Evolutionary conservation across 2,888 invertebrate species (phyloP).

Genomic region (Drosophila kuntzei): DNA sequence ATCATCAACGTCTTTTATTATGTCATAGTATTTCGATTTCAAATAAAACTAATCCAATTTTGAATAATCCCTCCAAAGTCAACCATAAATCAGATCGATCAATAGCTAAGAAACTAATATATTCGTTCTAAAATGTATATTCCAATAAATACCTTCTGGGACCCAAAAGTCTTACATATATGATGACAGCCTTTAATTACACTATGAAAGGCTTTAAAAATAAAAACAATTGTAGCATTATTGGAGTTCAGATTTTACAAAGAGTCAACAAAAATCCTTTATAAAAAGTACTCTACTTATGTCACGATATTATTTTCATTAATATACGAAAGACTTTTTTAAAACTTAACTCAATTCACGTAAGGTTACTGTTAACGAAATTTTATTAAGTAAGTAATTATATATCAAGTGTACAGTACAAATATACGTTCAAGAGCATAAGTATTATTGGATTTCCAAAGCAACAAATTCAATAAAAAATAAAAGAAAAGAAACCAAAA

Average conservation of each 20-base stretch:
- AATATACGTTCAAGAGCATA: conserved; percentile 23
- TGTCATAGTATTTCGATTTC: not conserved
- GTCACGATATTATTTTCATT: no score
- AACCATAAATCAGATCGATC: no score
- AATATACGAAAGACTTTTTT: no score
- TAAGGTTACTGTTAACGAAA: not conserved
- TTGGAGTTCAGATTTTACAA: no score
- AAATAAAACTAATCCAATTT: not conserved
- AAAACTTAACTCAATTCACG: no score
- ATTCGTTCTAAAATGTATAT: not conserved
- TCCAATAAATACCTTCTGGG: no score
- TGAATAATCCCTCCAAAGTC: not conserved
- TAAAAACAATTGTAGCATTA: no score
- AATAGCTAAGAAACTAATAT: not conserved
- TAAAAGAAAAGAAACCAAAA: not conserved
- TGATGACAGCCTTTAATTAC: no score
- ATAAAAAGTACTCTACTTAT: no score
- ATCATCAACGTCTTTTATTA: no score
- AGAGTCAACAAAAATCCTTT: not conserved
- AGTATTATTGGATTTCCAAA: conserved; percentile 1
- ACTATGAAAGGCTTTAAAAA: no score
- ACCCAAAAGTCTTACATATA: not conserved
- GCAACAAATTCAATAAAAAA: conserved; percentile 18
- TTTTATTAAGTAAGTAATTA: not conserved
- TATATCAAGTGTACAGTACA: conserved; percentile 12